Conservation (phyloP, 2,888 invertebrate genomes). For the Gerris lacustris region DNA sequence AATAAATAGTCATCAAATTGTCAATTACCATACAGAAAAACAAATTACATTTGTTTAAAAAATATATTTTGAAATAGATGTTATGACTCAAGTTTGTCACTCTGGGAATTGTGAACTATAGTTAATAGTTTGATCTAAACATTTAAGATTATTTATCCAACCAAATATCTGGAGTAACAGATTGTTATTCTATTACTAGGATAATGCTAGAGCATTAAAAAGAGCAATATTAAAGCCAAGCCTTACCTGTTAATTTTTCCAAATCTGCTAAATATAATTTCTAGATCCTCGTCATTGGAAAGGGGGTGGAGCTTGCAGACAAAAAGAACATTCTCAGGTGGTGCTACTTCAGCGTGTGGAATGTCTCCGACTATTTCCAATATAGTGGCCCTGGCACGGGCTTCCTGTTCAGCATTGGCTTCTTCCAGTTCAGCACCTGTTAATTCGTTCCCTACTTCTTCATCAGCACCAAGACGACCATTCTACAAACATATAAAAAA, state of each 20-base stretch:
- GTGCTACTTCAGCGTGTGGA: conserved; percentile 92
- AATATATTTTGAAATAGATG: too few species aligned
- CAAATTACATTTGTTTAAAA: too few species aligned
- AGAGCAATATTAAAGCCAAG: background rate
- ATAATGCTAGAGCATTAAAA: too few species aligned
- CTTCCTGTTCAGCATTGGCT: conserved; percentile 79
- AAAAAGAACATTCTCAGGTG: conserved; percentile 97
- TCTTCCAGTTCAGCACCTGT: conserved; percentile 74
- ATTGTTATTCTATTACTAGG: too few species aligned
- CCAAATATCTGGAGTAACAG: too few species aligned
- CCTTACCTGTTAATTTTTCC: conserved; percentile 64
- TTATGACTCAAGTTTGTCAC: too few species aligned
- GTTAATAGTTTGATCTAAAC: too few species aligned
- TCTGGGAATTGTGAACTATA: too few species aligned
- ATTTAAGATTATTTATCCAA: too few species aligned
- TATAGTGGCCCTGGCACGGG: conserved; percentile 91
- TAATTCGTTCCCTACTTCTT: conserved; percentile 81
- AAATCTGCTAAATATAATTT: conserved; percentile 94
- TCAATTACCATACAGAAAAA: too few species aligned
- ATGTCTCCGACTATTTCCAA: conserved; percentile 97
- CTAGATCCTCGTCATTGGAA: conserved; percentile 90
- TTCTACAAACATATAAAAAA: conserved; percentile 41
- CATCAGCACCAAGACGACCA: conserved; percentile 83
- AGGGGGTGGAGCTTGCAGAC: conserved; percentile 98
- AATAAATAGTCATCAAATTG: too few species aligned